Base-by-base conservation (phyloP, 1,140 invertebrate genomes). In the Drosophila orosa region DNA sequence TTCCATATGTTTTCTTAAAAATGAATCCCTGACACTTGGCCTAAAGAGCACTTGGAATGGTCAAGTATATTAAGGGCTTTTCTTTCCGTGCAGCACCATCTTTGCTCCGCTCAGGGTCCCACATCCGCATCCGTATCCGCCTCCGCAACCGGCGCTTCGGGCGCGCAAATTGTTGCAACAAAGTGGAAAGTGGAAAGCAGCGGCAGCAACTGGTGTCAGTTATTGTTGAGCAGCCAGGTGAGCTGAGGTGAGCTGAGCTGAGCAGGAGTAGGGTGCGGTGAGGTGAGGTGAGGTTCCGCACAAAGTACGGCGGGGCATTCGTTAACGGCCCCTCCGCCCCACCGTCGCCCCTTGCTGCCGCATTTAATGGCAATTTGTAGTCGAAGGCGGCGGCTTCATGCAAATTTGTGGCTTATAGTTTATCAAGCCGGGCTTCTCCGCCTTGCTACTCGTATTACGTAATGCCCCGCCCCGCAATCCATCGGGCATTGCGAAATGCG, bases 341-440 rank as follows among this genome's bases (percentile, higher is more conserved):
- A 29, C 25, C 55, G 42, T 37, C 74, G 27, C 54, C 42, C 35
- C 44, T 22, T 77, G 37, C 40, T 63, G 66, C 71, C 78, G 83
- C 84, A 73, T 83, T 86, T 87, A 86, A 86, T 86, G 71, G 83
- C 83, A 87, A 86, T 86, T 86, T 86, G 83, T 87, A 86, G 79
- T 83, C 75, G 74, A 68, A 76, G 79, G 74, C 74, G 69, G 62
- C 62, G 62, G 79, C 75, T 65, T 73, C 82, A 86, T 86, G 83
- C 83, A 86, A 86, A 86, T 86, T 86, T 86, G 83, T 86, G 83
- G 83, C 83, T 86, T 86, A 86, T 77, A 86, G 84, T 87, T 83
- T 87, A 86, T 86, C 83, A 86, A 79, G 84, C 79, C 69, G 37
- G 60, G 58, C 60, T 78, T 54, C 78, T 65, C n/a, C 48, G 47